phyloP scores from a whole-genome alignment of 2,113 vertebrate genomes.

The Epinephelus lanceolatus region DNA sequence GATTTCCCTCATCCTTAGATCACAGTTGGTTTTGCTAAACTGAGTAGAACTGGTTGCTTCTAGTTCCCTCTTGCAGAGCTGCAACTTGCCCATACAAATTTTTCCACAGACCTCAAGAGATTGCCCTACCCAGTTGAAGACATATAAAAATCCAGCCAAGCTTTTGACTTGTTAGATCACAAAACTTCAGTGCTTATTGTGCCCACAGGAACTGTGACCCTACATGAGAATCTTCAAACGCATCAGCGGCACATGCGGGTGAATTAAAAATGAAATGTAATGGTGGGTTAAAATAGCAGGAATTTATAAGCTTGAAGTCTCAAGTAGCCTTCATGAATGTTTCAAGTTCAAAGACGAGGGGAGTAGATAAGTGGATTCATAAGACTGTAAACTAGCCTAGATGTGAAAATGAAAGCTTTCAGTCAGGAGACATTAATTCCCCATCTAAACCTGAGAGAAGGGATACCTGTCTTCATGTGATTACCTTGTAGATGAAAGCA shows the following conservation, averaged over 20 bases:
- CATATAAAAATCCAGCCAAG: neutral
- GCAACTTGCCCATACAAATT: neutral
- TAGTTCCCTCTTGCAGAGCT: neutral
- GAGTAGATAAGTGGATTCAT: constrained; percentile 33
- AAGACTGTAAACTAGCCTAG: constrained; percentile 9
- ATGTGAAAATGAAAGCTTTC: constrained; percentile 45
- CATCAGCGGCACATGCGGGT: constrained; percentile 32
- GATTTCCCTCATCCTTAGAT: neutral
- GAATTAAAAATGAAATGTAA: constrained; percentile 44
- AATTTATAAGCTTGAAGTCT: constrained; percentile 39
- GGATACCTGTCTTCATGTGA: constrained; percentile 24
- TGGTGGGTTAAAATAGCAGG: constrained; percentile 19
- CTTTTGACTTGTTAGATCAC: neutral
- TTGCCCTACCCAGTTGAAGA: neutral
- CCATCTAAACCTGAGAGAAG: constrained; percentile 1
- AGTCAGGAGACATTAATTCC: constrained; percentile 36
- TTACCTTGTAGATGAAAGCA: constrained; percentile 43
- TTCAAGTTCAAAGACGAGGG: constrained; percentile 36
- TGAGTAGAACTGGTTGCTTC: neutral
- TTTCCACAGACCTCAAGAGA: neutral
- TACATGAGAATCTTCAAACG: constrained; percentile 14
- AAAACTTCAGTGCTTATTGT: neutral
- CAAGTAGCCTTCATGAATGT: constrained; percentile 40
- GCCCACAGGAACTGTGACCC: constrained; percentile 1
- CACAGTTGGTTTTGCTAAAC: neutral